Evolutionary conservation across 2,797 vertebrate genomes (phyloP), one percentile per base, ranked within the genome.

Genomic region (Mormyrops attenuatus): DNA sequence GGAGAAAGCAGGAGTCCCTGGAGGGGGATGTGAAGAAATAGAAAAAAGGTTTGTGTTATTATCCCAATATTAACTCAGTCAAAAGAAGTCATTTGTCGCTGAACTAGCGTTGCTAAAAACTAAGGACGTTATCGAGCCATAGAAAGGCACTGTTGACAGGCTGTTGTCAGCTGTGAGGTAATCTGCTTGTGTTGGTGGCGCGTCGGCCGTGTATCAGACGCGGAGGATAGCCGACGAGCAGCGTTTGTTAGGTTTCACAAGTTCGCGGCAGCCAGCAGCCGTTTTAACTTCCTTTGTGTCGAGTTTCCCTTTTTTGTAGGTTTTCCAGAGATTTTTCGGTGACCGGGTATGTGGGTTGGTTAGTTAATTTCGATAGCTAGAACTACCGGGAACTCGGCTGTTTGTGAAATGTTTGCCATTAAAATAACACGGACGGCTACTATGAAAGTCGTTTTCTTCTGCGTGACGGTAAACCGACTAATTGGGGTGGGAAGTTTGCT

Each of bases 11-110:
- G 49, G 73, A 87, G 91, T 90, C 8, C 2, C 57, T 6, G 50
- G 92, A 89, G 90, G 92, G 93, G 91, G 92, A 94, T 94, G 94
- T 94, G 93, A 94, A 89, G 89, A 90, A 89, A 90, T 50, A 88
- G 85, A 89, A 77, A 53, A 69, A 73, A 91, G 22, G 89, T 89
- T 93, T 93, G 93, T 44, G 34, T 50, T 55, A 57, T 49, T 55
- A 13, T 41, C 8, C 3, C 8, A 88, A 22, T 88, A 49, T 49
- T 88, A 69, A 66, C 26, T 41, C n/a, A 4, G 17, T 57, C 49
- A 50, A 50, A 41, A 3, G 30, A 26, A 5, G 41, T n/a, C 1
- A 13, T 66, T 47, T 88, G 57, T 88, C 4, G 57, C 4, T 30
- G 3, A 30, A 69, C 5, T 5, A 11, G 34, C 41, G 41, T 66